phyloP scores from a whole-genome alignment of 2,888 invertebrate genomes.

The Lochmaea crataegi region DNA sequence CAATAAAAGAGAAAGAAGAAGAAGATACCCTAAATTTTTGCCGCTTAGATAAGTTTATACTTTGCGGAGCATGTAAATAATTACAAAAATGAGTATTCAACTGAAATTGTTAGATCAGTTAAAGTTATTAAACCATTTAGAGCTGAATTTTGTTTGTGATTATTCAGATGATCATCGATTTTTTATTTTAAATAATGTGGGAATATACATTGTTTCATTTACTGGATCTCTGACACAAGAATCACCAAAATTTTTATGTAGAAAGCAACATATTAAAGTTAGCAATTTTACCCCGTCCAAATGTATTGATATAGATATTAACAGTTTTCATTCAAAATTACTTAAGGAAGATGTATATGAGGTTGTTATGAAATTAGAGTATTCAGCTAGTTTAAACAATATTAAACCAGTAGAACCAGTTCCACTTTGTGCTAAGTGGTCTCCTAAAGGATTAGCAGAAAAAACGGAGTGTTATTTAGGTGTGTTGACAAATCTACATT shows the following conservation, averaged over 20 bases:
- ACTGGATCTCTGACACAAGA: conserved; percentile 52
- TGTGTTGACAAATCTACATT: conserved; percentile 55
- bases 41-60: too few species aligned
- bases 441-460: conserved; percentile 54
- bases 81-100: conserved; percentile 44
- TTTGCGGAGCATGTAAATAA: neutral
- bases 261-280: conserved; percentile 52
- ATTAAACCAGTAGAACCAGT: conserved; percentile 45
- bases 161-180: conserved; percentile 58
- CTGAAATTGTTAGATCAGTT: conserved; percentile 55
- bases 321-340: conserved; percentile 52
- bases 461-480: conserved; percentile 54
- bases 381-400: conserved; percentile 52
- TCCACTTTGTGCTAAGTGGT: conserved; percentile 57
- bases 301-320: conserved; percentile 54
- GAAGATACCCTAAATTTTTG: neutral
- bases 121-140: conserved; percentile 51
- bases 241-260: conserved; percentile 51
- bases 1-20: too few species aligned
- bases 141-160: conserved; percentile 54
- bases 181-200: conserved; percentile 54
- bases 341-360: conserved; percentile 54
- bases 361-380: conserved; percentile 51
- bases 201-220: conserved; percentile 57
- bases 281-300: conserved; percentile 50